A percentile compares a stretch with the other conserved stretches of the same genome.
These are phyloP conservation scores for Acanthis flammea DNA, from an alignment of 2,797 vertebrate species.

Conservation along the genomic window DNA sequence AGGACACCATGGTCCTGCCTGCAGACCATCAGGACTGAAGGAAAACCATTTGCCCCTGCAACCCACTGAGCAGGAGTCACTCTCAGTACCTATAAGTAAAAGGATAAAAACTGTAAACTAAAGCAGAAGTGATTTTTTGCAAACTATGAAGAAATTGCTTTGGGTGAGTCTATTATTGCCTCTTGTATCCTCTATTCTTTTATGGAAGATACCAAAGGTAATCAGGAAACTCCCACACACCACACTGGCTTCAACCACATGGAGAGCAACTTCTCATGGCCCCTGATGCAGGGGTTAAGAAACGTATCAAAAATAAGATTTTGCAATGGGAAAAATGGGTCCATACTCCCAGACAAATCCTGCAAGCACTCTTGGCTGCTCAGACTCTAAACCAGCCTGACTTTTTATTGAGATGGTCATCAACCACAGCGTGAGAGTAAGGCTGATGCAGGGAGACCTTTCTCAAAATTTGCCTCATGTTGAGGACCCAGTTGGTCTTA, in stretches of 20 bases:
- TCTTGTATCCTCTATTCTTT: background rate
- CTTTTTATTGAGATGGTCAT: background rate
- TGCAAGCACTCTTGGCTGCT: background rate
- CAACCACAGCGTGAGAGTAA: background rate
- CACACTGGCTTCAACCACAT: background rate
- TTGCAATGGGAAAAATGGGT: background rate
- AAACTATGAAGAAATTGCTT: background rate
- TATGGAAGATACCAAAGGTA: rapidly evolving
- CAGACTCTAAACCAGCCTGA: background rate
- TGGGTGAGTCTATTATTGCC: too few relatives aligned
- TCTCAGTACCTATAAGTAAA: background rate
- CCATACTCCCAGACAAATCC: rapidly evolving
- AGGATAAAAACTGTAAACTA: background rate
- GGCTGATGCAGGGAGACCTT: background rate
- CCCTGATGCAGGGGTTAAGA: background rate
- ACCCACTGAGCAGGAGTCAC: background rate
- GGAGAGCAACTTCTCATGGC: background rate
- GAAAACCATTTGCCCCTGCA: background rate
- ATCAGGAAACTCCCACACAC: background rate
- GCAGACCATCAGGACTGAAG: background rate
- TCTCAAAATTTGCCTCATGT: background rate
- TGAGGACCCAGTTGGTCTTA: background rate
- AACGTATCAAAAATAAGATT: background rate
- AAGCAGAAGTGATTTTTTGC: background rate
- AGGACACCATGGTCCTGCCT: background rate